Percentiles rank a stretch among this genome's conserved stretches.
Evolutionary conservation across 1,140 invertebrate genomes (phyloP).

Genomic region (Drosophila prosaltans): DNA sequence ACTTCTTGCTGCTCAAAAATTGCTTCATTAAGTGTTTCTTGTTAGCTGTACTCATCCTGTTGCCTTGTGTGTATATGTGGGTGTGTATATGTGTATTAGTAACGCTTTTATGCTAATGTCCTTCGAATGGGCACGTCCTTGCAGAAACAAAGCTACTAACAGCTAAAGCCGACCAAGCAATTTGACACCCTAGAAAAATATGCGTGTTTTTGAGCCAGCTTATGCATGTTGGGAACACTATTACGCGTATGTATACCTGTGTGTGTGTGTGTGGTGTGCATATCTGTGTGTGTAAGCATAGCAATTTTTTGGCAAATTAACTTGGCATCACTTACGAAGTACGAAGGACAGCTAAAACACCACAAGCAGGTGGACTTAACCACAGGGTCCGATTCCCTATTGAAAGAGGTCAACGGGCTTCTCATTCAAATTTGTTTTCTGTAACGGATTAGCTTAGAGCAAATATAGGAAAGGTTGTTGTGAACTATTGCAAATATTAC

Average conservation of each 20-base stretch:
- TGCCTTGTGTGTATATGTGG: slow-evolving; percentile 54
- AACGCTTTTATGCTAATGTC: slow-evolving; percentile 80
- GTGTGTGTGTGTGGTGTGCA: slow-evolving; percentile 3
- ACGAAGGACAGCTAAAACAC: background rate
- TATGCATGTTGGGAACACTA: slow-evolving; percentile 16
- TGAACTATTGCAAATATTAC: background rate
- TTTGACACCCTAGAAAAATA: slow-evolving; percentile 16
- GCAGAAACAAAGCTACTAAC: slow-evolving; percentile 14
- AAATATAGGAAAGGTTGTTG: background rate
- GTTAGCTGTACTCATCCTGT: slow-evolving; percentile 48
- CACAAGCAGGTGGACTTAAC: background rate
- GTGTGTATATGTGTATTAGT: slow-evolving; percentile 74
- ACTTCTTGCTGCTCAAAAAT: slow-evolving; percentile 64
- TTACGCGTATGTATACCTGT: slow-evolving; percentile 23
- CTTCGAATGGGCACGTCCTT: slow-evolving; percentile 53
- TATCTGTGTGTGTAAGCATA: slow-evolving; percentile 28
- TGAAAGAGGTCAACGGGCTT: background rate
- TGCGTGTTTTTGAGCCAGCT: slow-evolving; percentile 23
- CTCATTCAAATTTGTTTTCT: too few species aligned
- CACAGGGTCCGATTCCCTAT: background rate
- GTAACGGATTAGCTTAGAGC: too few species aligned
- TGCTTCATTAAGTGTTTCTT: slow-evolving; percentile 81
- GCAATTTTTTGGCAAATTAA: slow-evolving; percentile 42
- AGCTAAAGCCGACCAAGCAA: slow-evolving; percentile 23
- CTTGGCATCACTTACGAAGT: slow-evolving; percentile 7